Base-by-base conservation (phyloP, 1,140 invertebrate species). In the Ips typographus region DNA sequence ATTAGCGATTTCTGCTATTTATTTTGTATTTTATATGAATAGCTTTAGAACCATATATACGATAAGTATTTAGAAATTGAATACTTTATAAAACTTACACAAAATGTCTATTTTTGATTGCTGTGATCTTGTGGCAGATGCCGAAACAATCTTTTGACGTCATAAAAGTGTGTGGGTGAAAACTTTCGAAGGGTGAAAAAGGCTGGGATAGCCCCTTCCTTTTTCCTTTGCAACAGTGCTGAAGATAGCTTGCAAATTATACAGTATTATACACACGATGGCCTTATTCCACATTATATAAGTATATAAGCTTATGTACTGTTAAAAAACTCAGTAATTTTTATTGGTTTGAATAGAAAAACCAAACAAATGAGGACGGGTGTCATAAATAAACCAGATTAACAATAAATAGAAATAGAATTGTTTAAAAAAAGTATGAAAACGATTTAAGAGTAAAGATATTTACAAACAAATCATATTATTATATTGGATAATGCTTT, bases 91-190 rank as follows among this genome's bases (percentile, higher is more conserved):
- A 22, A 22, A 22, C 22, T 22, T 22, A 22, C 44, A 22, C 7
- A 49, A 49, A 49, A 49, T 22, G 22, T 49, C 22, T 1, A 49
- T 8, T 49, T 49, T 49, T 22, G 44, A 49, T 49, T 49, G 22
- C 22, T 6, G 22, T 49, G 44, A 49, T 49, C 7, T 49, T 2
- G 44, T 22, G 2, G 56, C 56, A 39, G 56, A 41, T 58, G 56
- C 56, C 38, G 56, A 58, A 58, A 40, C 56, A 58, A 41, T 58
- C 40, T 58, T 40, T 58, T 58, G 56, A 58, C 56, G 56, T 58
- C 56, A 58, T 58, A 3, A 58, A 41, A 40, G 7, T 22, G 56
- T 7, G 56, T 58, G 56, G 56, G 56, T 40, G 40, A 2, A 37
- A 58, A 38, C n/a, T 55, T 5, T 38, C 8, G 37, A 37, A 38